A percentile compares a stretch with the other conserved stretches of the same genome.
These are phyloP conservation scores for Andrena trimmerana DNA, from an alignment of 2,888 invertebrate species.

Conservation along the genomic window DNA sequence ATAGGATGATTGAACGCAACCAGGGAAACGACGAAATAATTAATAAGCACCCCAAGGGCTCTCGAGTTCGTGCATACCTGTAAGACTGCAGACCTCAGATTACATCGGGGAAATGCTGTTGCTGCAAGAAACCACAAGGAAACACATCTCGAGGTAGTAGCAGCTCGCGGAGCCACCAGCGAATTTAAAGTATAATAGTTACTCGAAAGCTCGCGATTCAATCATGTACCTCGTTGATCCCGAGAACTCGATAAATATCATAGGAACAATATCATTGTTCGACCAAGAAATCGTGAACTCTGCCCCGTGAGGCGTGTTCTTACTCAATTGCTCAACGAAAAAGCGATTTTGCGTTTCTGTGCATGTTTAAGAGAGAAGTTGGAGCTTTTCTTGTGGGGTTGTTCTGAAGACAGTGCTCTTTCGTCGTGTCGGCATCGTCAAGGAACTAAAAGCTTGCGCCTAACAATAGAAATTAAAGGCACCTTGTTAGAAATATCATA, in stretches of 20 bases:
- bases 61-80: constrained; percentile 26
- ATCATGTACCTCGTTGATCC: constrained; percentile 33
- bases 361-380: not conserved
- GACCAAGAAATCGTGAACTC: constrained; percentile 14
- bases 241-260: constrained; percentile 42
- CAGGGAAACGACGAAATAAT: constrained; percentile 52
- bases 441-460: too few species aligned
- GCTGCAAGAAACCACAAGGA: constrained; percentile 47
- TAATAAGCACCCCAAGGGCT: constrained; percentile 57
- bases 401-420: too few species aligned
- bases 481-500: too few species aligned
- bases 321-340: not conserved
- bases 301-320: not conserved
- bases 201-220: constrained; percentile 49
- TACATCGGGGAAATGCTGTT: constrained; percentile 52
- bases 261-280: constrained; percentile 37
- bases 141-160: constrained; percentile 6
- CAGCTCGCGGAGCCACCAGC: not conserved
- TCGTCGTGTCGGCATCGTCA: too few species aligned
- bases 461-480: too few species aligned
- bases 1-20: constrained; percentile 33
- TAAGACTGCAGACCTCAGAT: constrained; percentile 39
- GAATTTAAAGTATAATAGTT: constrained; percentile 45
- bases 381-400: too few species aligned
- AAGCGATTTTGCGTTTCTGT: not conserved